Evolutionary conservation across 2,888 invertebrate genomes (phyloP).

Genomic region (Dasysyrphus tricinctus): DNA sequence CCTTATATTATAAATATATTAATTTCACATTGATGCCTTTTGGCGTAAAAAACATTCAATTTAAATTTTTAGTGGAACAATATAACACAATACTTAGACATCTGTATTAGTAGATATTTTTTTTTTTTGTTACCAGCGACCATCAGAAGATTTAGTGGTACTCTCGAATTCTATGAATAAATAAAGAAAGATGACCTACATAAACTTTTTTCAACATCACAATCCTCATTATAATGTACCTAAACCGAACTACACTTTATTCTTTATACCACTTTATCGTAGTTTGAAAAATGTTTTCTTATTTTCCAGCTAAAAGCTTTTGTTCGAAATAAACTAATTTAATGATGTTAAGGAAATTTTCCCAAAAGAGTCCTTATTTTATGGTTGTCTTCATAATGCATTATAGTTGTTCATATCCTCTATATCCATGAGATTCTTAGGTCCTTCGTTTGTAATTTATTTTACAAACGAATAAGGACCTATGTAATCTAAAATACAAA

Average conservation of each 20-base stretch:
- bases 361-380: conserved; percentile 6
- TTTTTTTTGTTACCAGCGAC: no score
- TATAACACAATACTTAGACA: no score
- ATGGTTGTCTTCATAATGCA: conserved; percentile 22
- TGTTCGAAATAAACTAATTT: conserved; percentile 15
- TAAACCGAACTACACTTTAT: neutral
- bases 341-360: neutral
- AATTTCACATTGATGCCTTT: no score
- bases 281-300: conserved; percentile 20
- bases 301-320: conserved; percentile 9
- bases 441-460: no score
- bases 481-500: neutral
- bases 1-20: no score
- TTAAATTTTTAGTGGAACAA: no score
- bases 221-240: neutral
- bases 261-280: neutral
- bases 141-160: neutral
- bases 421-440: neutral
- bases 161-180: neutral
- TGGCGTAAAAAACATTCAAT: no score
- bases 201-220: conserved; percentile 21
- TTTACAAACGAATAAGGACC: no score
- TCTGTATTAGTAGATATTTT: no score
- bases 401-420: conserved; percentile 1
- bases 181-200: neutral